Evolutionary conservation across 2,113 vertebrate species (phyloP).

Genomic region (Plecotus auritus): DNA sequence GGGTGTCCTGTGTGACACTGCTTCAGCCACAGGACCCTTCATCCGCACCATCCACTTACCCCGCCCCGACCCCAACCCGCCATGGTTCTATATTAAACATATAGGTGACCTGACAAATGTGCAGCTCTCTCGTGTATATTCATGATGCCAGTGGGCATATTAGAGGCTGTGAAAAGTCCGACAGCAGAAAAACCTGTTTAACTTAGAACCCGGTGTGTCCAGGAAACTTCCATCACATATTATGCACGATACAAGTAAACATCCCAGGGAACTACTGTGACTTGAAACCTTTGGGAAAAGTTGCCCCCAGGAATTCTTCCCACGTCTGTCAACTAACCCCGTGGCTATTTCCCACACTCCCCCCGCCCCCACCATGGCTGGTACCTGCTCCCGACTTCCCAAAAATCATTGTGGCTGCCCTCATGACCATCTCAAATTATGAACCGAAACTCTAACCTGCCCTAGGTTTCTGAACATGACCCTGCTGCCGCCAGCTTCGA

Average conservation of each 20-base stretch:
- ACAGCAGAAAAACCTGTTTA: background rate
- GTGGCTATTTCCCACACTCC: background rate
- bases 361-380: too few relatives aligned
- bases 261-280: background rate
- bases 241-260: background rate
- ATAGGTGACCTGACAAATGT: background rate
- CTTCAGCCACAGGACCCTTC: background rate
- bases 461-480: background rate
- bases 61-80: background rate
- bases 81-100: background rate
- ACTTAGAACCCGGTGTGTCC: background rate
- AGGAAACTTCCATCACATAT: background rate
- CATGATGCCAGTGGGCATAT: background rate
- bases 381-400: background rate
- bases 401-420: background rate
- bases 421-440: background rate
- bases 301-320: background rate
- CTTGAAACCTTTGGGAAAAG: background rate
- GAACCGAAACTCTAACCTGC: background rate
- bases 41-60: background rate
- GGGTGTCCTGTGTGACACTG: background rate
- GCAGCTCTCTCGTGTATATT: background rate
- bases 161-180: background rate
- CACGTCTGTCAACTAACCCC: rapidly evolving
- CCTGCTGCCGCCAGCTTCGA: too few relatives aligned